Percentiles rank a stretch among this genome's conserved stretches.
These are phyloP conservation scores for Zosterops pallidus DNA, from an alignment of 2,113 vertebrate genomes.

Conservation along the genomic window DNA sequence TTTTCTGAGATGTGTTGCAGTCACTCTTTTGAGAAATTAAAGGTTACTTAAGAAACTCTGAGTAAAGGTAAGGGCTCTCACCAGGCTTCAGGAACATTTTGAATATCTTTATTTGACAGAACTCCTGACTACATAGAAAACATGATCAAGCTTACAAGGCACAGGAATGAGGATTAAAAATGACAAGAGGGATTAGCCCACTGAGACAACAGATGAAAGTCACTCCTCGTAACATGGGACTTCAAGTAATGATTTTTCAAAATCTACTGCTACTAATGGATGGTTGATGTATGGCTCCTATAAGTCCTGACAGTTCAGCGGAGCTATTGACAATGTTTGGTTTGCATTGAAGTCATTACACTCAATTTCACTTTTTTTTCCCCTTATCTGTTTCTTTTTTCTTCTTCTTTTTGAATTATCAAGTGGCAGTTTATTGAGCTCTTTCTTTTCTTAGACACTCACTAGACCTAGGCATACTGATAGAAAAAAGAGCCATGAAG, in stretches of 20 bases:
- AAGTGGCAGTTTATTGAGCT: background rate
- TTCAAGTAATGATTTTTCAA: constrained; percentile 29
- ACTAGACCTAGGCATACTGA: background rate
- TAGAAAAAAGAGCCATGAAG: background rate
- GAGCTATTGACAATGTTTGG: background rate
- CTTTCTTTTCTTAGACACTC: background rate
- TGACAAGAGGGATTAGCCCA: constrained; percentile 25
- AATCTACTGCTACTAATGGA: background rate
- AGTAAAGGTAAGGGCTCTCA: background rate
- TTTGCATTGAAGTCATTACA: background rate
- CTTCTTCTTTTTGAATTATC: background rate
- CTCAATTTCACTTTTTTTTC: background rate
- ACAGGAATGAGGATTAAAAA: background rate
- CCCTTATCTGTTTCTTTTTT: background rate
- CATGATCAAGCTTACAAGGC: background rate
- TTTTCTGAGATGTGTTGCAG: background rate
- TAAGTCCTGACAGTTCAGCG: background rate
- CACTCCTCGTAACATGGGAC: background rate
- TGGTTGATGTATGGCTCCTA: background rate
- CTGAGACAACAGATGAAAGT: constrained; percentile 19
- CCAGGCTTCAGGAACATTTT: background rate
- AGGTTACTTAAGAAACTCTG: background rate
- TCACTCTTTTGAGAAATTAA: background rate
- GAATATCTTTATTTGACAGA: constrained; percentile 9
- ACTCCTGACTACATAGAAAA: background rate